Base-by-base conservation (phyloP, 2,797 vertebrate genomes). In the Lemur catta region DNA sequence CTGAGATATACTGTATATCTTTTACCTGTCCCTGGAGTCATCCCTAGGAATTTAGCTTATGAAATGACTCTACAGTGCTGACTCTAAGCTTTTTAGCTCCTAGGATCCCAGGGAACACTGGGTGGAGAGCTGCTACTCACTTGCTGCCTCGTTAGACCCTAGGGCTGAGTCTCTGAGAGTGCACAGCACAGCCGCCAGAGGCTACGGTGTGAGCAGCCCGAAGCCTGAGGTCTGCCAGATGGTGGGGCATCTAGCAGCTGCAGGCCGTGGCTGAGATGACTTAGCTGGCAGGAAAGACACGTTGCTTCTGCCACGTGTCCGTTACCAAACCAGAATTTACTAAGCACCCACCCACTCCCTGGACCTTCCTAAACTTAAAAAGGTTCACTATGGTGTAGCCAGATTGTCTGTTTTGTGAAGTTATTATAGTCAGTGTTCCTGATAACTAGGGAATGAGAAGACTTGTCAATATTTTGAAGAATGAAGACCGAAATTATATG, bases 371-470 rank as follows among this genome's bases (percentile, higher is more conserved):
- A 1, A 65, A 52, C 41, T 52, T 52, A 24, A 15, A 48, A 59
- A 61, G 2, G 1, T 14, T 50, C 52, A 6, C 33, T 46, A 72
- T 61, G 88, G 67, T 14, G 6, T 17, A 8, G 46, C 57, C 15
- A n/a, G 28, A 76, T n/a, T n/a, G 15, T 55, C 57, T n/a, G 1
- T 72, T 14, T 43, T 24, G 3, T 5, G 74, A 71, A 46, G 28
- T 74, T 59, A 46, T 55, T 26, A 43, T 4, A 38, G n/a, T 65
- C 91, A 76, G 28, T 28, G 46, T 76, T 79, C 30, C 80, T 87
- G 18, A 52, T 65, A 91, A 69, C 59, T 46, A 59, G 52, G 14
- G 26, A 88, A 86, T 65, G 50, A 88, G 82, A 84, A 92, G 59
- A 46, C n/a, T 10, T 46, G 43, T 84, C 86, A 55, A 11, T 74